Conservation (phyloP, 2,888 invertebrate species). For the Hedychridium roseum region DNA sequence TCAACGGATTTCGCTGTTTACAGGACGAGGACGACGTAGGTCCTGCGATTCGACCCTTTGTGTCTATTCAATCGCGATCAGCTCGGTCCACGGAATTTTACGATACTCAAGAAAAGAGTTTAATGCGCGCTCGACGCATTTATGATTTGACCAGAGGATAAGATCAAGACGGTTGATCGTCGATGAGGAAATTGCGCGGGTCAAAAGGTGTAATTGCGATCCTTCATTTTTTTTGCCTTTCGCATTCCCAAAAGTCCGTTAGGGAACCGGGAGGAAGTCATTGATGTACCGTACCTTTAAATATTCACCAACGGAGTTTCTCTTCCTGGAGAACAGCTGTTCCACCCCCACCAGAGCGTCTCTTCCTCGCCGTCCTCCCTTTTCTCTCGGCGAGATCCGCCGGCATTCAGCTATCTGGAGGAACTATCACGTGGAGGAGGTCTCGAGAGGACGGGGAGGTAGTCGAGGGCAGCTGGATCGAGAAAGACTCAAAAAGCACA, state of each 20-base stretch:
- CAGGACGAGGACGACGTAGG: too few relatives aligned
- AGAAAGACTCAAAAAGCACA: constrained; percentile 26
- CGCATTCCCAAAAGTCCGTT: constrained; percentile 2
- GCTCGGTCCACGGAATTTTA: too few relatives aligned
- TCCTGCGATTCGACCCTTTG: too few relatives aligned
- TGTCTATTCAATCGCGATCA: too few relatives aligned
- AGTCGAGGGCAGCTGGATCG: constrained; percentile 35
- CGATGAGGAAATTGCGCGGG: too few relatives aligned
- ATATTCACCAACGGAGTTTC: constrained; percentile 12
- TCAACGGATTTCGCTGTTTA: too few relatives aligned
- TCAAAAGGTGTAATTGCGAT: too few relatives aligned
- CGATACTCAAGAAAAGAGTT: too few relatives aligned
- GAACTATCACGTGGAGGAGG: constrained; percentile 42
- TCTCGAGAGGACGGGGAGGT: constrained; percentile 28
- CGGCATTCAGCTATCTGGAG: constrained; percentile 39
- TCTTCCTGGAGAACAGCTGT: constrained; percentile 38
- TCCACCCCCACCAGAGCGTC: constrained; percentile 38
- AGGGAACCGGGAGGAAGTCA: background rate
- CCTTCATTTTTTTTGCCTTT: too few relatives aligned
- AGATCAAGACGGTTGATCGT: too few relatives aligned
- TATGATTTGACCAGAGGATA: too few relatives aligned
- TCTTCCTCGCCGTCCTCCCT: constrained; percentile 7
- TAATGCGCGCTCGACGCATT: too few relatives aligned
- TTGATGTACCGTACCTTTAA: constrained; percentile 10
- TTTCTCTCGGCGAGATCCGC: constrained; percentile 27